Percentiles rank a stretch among this genome's conserved stretches.
Conservation (phyloP, 2,797 vertebrate genomes). For the Schizopygopsis pylzovi region DNA sequence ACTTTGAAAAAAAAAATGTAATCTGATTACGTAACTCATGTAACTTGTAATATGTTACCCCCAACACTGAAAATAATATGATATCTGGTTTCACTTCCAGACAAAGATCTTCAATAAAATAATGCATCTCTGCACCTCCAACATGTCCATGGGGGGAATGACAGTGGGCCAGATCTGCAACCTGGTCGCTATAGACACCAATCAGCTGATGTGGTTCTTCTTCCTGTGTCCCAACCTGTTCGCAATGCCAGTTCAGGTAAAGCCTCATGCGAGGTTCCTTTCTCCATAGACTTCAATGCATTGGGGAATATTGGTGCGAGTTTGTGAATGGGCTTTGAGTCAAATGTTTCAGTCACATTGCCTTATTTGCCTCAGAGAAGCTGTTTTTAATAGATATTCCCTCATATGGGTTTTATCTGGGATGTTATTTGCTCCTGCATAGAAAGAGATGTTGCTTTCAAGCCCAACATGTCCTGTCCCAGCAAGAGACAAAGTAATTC, state of each 20-base stretch:
- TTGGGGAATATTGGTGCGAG: neutral
- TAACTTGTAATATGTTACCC: neutral
- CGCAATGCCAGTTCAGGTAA: slow-evolving; percentile 98
- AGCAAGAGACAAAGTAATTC: neutral
- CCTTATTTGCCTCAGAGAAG: neutral
- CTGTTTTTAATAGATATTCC: neutral
- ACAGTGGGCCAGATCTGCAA: slow-evolving; percentile 96
- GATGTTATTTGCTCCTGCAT: slow-evolving; percentile 2
- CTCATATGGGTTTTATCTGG: neutral
- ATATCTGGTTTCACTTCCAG: slow-evolving; percentile 68
- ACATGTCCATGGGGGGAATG: slow-evolving; percentile 97
- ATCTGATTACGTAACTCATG: neutral
- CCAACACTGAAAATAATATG: neutral
- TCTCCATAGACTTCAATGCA: neutral
- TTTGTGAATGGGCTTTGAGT: neutral
- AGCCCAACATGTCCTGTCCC: neutral
- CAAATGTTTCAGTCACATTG: neutral
- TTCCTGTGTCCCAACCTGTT: slow-evolving; percentile 98
- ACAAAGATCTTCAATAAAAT: slow-evolving; percentile 99
- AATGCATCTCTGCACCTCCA: slow-evolving; percentile 96
- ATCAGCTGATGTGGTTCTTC: slow-evolving; percentile 99
- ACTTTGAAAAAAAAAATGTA: neutral
- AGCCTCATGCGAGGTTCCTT: slow-evolving; percentile 23
- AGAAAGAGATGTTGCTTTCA: neutral
- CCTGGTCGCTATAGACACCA: slow-evolving; percentile 96